Evolutionary conservation across 2,797 vertebrate species (phyloP).

Genomic region (Margarornis squamiger): DNA sequence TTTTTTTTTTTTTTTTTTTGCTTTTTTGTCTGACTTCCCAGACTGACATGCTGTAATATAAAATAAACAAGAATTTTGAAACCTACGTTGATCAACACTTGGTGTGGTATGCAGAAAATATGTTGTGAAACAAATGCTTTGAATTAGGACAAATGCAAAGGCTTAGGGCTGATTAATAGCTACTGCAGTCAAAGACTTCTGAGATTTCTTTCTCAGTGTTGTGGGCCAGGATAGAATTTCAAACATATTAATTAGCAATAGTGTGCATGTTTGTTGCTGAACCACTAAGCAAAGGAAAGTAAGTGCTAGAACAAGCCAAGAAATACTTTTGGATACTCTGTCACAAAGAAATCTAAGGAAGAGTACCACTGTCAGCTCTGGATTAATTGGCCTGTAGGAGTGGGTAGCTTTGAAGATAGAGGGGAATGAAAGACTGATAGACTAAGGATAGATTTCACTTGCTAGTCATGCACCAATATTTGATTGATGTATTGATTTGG

Average conservation of each 20-base stretch:
- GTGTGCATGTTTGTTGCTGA: constrained; percentile 61
- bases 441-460: constrained; percentile 18
- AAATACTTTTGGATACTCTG: constrained; percentile 52
- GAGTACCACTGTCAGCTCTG: not conserved
- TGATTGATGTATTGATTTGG: constrained; percentile 24
- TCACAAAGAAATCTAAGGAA: constrained; percentile 61
- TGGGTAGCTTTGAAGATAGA: constrained; percentile 36
- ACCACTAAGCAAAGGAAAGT: constrained; percentile 50
- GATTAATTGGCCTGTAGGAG: constrained; percentile 32
- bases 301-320: constrained; percentile 52
- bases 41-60: constrained; percentile 45
- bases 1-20: rapidly evolving
- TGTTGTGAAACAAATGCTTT: constrained; percentile 58
- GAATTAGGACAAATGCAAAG: constrained; percentile 62
- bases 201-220: constrained; percentile 36
- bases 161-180: constrained; percentile 54
- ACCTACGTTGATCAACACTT: constrained; percentile 41
- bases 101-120: constrained; percentile 47
- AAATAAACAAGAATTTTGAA: constrained; percentile 55
- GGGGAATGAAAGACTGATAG: constrained; percentile 13
- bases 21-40: constrained; percentile 46
- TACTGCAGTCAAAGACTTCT: constrained; percentile 55
- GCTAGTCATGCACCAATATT: not conserved
- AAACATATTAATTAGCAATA: constrained; percentile 71
- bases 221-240: constrained; percentile 57